phyloP scores from a whole-genome alignment of 2,888 invertebrate genomes.

The Sylvicola cinctus region DNA sequence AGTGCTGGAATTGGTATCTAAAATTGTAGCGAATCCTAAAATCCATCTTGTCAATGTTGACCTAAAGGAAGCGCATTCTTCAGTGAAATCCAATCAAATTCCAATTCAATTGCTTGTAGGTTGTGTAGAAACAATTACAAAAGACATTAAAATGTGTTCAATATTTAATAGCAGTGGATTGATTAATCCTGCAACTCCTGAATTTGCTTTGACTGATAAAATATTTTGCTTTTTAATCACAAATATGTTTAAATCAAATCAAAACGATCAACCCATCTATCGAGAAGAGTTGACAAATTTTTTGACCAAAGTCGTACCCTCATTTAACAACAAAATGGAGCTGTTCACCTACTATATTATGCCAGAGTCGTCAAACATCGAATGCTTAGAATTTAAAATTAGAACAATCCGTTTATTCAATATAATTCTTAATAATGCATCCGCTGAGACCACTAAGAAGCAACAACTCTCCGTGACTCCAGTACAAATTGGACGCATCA shows the following conservation, averaged over 20 bases:
- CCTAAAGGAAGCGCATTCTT: not conserved
- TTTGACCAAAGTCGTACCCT: slow-evolving; percentile 25
- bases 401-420: slow-evolving; percentile 25
- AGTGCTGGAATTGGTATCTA: slow-evolving; percentile 26
- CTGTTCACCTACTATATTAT: slow-evolving; percentile 36
- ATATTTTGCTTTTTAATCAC: slow-evolving; percentile 11
- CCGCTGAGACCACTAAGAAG: slow-evolving; percentile 1
- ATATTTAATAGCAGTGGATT: too few relatives aligned
- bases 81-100: slow-evolving; percentile 16
- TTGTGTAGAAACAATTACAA: slow-evolving; percentile 5
- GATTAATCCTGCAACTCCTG: too few relatives aligned
- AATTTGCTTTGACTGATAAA: too few relatives aligned
- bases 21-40: slow-evolving; percentile 23
- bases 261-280: slow-evolving; percentile 8
- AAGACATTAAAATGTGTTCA: slow-evolving; percentile 9
- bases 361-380: slow-evolving; percentile 16
- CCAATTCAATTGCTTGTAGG: not conserved
- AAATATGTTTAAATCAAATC: slow-evolving; percentile 8
- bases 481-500: too few relatives aligned
- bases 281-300: too few relatives aligned
- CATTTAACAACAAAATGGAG: slow-evolving; percentile 28
- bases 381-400: slow-evolving; percentile 20
- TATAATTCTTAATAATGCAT: slow-evolving; percentile 10
- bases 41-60: slow-evolving; percentile 19
- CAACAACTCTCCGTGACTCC: not conserved